Base-by-base conservation (phyloP, 2,797 vertebrate genomes). In the Numenius phaeopus region DNA sequence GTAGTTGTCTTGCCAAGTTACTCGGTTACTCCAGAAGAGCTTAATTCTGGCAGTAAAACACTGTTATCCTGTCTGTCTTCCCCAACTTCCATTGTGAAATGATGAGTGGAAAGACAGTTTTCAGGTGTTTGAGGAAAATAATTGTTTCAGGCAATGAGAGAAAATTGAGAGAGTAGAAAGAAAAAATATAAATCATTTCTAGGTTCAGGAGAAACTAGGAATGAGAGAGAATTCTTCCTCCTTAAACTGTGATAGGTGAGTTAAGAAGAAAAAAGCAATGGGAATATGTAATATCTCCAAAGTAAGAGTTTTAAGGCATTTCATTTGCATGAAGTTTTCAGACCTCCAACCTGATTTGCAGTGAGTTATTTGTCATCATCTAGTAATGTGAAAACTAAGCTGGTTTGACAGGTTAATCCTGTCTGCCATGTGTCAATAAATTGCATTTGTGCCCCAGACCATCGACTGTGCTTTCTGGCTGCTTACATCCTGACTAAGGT, bases 331-430 rank as follows among this genome's bases (percentile, higher is more conserved):
- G 6, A 69, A 46, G 24, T 64, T 94, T 89, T 87, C 55, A 64
- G 47, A 34, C 27, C 80, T 89, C 50, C 18, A 23, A 20, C 39
- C 47, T 79, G 79, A 46, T 70, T 52, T 81, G 42, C 23, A 54
- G 22, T 20, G 27, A 78, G 14, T 75, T 91, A 47, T 52, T 87
- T 92, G 37, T 93, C 82, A 40, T 92, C 22, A 40, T 76, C 78
- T 91, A 57, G 42, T 83, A 79, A 59, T 61, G 54, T 49, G 87
- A 90, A 54, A 89, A 64, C 49, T 49, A 70, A 91, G 44, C 44
- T 67, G 73, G 47, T 76, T 87, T 77, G 29, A 15, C 59, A 77
- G 69, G 82, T 89, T 87, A 49, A 75, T 71, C 47, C 87, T 94
- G 37, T 64, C 40, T 90, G 29, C 57, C 0, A 0, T 16, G 11